Evolutionary conservation across 2,888 invertebrate genomes (phyloP).

Genomic region (Nemoura dubitans): DNA sequence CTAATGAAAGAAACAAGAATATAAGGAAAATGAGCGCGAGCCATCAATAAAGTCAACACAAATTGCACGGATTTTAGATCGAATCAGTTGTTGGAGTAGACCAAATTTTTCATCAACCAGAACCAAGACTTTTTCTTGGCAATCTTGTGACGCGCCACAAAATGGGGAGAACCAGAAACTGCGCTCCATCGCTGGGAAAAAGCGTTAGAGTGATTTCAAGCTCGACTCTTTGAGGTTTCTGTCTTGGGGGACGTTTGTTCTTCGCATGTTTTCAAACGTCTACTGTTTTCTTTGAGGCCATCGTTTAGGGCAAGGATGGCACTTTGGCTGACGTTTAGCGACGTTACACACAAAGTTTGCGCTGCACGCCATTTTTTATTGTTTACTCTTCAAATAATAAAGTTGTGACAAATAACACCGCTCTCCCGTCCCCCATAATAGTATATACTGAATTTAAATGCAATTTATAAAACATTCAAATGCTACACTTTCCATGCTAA

Average conservation of each 20-base stretch:
- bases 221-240: background rate
- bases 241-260: background rate
- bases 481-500: background rate
- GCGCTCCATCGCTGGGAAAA: background rate
- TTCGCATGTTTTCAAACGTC: background rate
- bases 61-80: background rate
- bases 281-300: background rate
- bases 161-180: background rate
- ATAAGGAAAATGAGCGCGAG: background rate
- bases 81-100: background rate
- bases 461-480: background rate
- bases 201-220: background rate
- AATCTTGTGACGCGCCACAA: background rate
- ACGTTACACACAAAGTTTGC: background rate
- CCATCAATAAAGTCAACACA: background rate
- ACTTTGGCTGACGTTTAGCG: background rate
- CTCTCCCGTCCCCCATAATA: too few relatives aligned
- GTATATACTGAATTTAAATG: too few relatives aligned
- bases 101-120: background rate
- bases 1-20: conserved; percentile 22
- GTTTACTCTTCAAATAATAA: background rate
- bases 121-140: background rate
- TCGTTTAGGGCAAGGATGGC: background rate
- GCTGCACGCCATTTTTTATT: background rate
- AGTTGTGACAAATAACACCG: background rate